A percentile compares a stretch with the other conserved stretches of the same genome.
Evolutionary conservation across 2,888 invertebrate species (phyloP).

Genomic region (Acleris cristana): DNA sequence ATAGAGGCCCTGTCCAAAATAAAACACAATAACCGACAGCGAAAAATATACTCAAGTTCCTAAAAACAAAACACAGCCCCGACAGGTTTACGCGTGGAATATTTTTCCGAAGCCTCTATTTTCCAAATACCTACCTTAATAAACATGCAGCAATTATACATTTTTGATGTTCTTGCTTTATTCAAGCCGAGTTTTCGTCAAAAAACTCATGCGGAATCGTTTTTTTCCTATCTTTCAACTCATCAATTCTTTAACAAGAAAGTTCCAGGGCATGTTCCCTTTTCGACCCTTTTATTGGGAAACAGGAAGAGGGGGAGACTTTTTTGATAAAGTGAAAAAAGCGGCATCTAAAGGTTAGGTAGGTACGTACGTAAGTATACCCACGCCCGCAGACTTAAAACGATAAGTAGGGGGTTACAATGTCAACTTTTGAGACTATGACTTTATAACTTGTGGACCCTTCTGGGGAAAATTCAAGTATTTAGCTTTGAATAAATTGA

Average conservation of each 20-base stretch:
- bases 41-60: too few relatives aligned
- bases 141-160: conserved; percentile 7
- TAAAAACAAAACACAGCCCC: too few relatives aligned
- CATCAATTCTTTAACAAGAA: conserved; percentile 61
- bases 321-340: conserved; percentile 81
- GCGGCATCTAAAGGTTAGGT: conserved; percentile 64
- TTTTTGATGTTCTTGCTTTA: neutral
- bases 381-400: conserved; percentile 29
- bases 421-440: conserved; percentile 24
- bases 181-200: conserved; percentile 5
- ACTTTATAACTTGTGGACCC: conserved; percentile 6
- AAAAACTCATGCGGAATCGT: conserved; percentile 9
- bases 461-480: too few relatives aligned
- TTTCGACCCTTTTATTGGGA: conserved; percentile 69
- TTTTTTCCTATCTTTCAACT: conserved; percentile 45
- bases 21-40: too few relatives aligned
- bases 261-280: conserved; percentile 69
- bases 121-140: neutral
- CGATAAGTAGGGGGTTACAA: conserved; percentile 32
- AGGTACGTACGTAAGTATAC: conserved; percentile 15
- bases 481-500: neutral
- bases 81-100: too few relatives aligned
- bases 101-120: too few relatives aligned
- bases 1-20: too few relatives aligned
- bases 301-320: conserved; percentile 72